A percentile compares a stretch with the other conserved stretches of the same genome.
Conservation (phyloP, 1,140 invertebrate genomes). For the Drosophila santomea region DNA sequence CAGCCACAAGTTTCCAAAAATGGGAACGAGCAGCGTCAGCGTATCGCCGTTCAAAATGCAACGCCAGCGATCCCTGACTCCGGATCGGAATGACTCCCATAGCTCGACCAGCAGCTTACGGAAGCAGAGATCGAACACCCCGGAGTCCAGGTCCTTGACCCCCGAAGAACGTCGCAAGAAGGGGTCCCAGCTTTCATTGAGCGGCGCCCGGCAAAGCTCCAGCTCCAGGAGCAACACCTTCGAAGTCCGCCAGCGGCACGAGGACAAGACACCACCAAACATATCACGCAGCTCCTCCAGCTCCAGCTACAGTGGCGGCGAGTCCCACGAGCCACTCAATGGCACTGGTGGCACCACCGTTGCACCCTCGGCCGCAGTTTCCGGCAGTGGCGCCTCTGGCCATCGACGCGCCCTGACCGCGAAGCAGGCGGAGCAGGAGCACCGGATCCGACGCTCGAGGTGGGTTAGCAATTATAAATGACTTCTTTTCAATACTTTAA, state of each 20-base stretch:
- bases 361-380: not conserved
- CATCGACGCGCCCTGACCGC: constrained; percentile 56
- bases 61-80: constrained; percentile 76
- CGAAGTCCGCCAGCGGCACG: constrained; percentile 66
- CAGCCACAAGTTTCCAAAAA: constrained; percentile 68
- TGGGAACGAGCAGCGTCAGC: constrained; percentile 30
- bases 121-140: constrained; percentile 82
- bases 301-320: constrained; percentile 81
- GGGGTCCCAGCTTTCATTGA: constrained; percentile 76
- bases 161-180: constrained; percentile 79
- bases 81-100: constrained; percentile 80
- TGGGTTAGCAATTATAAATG: constrained; percentile 26
- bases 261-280: constrained; percentile 68
- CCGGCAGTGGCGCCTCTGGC: constrained; percentile 4
- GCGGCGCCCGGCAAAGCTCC: constrained; percentile 75
- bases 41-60: constrained; percentile 76
- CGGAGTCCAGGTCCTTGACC: constrained; percentile 78
- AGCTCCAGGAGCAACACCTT: constrained; percentile 78
- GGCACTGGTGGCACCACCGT: constrained; percentile 32
- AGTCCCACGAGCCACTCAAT: constrained; percentile 55
- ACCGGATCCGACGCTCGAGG: constrained; percentile 81
- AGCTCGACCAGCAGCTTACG: constrained; percentile 77
- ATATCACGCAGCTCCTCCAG: constrained; percentile 84
- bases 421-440: constrained; percentile 75
- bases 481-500: not conserved